A percentile compares a stretch with the other conserved stretches of the same genome.
phyloP scores from a whole-genome alignment of 2,888 invertebrate genomes.

The Aleiodes leptofemur region DNA sequence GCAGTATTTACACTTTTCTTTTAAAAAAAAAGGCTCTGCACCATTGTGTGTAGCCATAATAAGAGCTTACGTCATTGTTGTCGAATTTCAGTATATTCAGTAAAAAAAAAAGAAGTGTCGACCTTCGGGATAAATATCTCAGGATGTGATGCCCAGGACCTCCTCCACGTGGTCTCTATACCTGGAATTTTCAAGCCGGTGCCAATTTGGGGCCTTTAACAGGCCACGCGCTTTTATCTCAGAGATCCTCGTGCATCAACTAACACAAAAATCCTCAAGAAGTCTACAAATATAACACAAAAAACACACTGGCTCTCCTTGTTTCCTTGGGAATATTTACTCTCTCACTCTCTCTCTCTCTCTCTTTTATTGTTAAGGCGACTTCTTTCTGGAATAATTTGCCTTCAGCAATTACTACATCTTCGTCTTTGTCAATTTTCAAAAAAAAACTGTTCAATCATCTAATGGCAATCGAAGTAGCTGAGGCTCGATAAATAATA shows the following conservation, averaged over 20 bases:
- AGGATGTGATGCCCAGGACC: neutral
- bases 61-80: conserved; percentile 8
- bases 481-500: no score
- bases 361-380: no score
- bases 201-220: neutral
- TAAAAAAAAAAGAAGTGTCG: neutral
- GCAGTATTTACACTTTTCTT: conserved; percentile 11
- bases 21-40: no score
- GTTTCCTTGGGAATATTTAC: neutral
- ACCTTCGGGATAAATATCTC: neutral
- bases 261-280: neutral
- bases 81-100: neutral
- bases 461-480: no score
- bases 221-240: conserved; percentile 13
- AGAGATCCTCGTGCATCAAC: neutral
- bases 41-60: neutral
- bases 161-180: conserved; percentile 27
- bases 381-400: no score
- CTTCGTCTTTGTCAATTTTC: no score
- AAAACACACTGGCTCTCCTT: neutral
- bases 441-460: no score
- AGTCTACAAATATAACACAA: neutral
- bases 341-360: conserved; percentile 33
- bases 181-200: conserved; percentile 19
- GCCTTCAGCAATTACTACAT: no score